phyloP scores from a whole-genome alignment of 2,797 vertebrate genomes.

The Falco cherrug region DNA sequence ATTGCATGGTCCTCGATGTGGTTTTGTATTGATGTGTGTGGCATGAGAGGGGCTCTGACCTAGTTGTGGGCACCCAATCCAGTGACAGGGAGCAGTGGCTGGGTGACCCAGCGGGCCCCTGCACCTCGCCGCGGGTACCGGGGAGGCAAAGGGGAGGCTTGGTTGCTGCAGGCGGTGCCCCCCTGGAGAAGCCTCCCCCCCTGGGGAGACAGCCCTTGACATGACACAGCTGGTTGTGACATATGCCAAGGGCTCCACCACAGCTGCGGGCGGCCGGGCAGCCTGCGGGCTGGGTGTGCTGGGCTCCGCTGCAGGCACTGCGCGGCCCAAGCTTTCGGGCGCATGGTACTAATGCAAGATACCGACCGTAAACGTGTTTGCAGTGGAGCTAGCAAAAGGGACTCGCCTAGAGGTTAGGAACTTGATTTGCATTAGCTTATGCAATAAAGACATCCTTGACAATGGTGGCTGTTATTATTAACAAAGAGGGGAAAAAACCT shows the following conservation, averaged over 20 bases:
- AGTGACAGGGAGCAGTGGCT: not conserved
- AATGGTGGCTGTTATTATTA: not conserved
- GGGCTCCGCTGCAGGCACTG: not conserved
- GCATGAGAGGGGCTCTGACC: not conserved
- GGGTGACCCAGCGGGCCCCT: not conserved
- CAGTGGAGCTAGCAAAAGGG: not conserved
- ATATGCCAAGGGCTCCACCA: not conserved
- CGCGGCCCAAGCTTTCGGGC: not conserved
- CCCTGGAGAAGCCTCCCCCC: not conserved
- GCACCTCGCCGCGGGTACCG: not conserved
- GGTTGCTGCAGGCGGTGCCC: fast-evolving
- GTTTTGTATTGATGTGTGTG: fast-evolving
- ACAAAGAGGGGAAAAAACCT: not conserved
- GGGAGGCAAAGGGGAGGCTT: not conserved
- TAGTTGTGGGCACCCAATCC: not conserved
- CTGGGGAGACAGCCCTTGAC: not conserved
- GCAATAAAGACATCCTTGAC: not conserved
- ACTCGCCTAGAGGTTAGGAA: not conserved
- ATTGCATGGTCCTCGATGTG: fast-evolving
- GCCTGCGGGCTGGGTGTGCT: not conserved
- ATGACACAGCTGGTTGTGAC: not conserved
- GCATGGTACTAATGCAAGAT: fast-evolving
- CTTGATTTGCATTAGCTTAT: not conserved
- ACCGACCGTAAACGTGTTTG: not conserved
- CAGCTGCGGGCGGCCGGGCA: not conserved